Conservation (phyloP, 2,888 invertebrate species). For the Lamproptera curius region DNA sequence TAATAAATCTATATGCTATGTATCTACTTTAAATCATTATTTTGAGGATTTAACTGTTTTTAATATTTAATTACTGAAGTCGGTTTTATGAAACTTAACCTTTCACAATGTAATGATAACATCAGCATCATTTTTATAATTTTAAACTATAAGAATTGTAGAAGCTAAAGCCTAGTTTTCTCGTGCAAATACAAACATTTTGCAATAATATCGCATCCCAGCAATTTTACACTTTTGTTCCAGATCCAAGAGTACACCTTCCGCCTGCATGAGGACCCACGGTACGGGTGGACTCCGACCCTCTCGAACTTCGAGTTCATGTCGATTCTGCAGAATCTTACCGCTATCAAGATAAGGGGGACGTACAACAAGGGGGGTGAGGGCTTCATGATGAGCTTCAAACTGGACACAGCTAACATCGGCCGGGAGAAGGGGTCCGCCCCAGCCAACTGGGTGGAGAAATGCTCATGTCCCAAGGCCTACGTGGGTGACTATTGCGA, state of each 20-base stretch:
- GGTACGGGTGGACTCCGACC: slow-evolving; percentile 96
- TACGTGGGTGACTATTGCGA: slow-evolving; percentile 98
- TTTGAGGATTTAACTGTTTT: too few relatives aligned
- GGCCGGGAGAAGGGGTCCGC: slow-evolving; percentile 82
- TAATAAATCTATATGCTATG: too few relatives aligned
- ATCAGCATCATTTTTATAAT: too few relatives aligned
- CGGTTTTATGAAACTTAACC: too few relatives aligned
- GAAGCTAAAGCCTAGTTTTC: too few relatives aligned
- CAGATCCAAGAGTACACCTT: slow-evolving; percentile 89
- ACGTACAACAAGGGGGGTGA: slow-evolving; percentile 91
- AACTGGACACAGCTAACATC: slow-evolving; percentile 91
- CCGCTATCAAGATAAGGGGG: slow-evolving; percentile 95
- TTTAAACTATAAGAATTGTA: too few relatives aligned
- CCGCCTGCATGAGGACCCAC: slow-evolving; percentile 93
- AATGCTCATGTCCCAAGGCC: slow-evolving; percentile 92
- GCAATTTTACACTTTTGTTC: slow-evolving; percentile 35
- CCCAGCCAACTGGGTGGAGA: slow-evolving; percentile 95
- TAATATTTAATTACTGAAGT: too few relatives aligned
- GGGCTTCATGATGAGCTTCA: slow-evolving; percentile 94
- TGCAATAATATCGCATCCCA: too few relatives aligned
- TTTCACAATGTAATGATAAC: too few relatives aligned
- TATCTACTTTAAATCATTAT: too few relatives aligned
- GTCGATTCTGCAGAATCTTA: slow-evolving; percentile 94
- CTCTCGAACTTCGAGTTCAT: slow-evolving; percentile 93
- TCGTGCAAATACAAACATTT: too few relatives aligned